Base-by-base conservation (phyloP, 2,797 vertebrate genomes). In the Galagoides demidoff region DNA sequence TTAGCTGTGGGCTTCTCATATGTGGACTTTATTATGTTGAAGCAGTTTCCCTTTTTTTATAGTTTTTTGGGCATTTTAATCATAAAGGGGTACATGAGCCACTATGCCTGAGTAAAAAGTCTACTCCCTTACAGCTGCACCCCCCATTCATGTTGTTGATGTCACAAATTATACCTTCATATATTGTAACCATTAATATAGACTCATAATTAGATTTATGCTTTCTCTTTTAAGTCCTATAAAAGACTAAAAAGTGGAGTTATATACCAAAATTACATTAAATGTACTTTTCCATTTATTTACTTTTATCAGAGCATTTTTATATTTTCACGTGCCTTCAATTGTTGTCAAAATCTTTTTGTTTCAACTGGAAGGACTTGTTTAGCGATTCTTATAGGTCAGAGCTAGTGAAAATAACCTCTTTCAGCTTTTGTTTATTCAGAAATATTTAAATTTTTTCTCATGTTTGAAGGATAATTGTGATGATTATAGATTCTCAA, bases 301-400 rank as follows among this genome's bases (percentile, higher is more conserved):
- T 84, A 66, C n/a, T 8, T 61, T 83, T 63, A 34, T 19, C 37
- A 22, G 34, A 88, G 7, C 63, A 83, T 23, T 29, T 93, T 93
- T 43, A 34, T 74, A 43, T 78, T 84, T 78, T 63, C n/a, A 66
- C 73, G 66, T 95, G 66, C 8, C 85, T 93, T 93, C 59, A 85
- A 16, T 90, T 79, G 49, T 25, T 84, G 55, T 70, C 45, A 74
- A 81, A 37, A 22, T 81, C 52, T 19, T 81, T 71, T 61, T 55
- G 55, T 82, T 71, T 34, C 25, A 66, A 37, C 83, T 31, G 52
- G 20, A 71, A 63, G n/a, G n/a, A 63, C n/a, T 61, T 29, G 14
- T 84, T 76, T 84, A 85, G 34, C 22, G 16, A 57, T 68, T 70
- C 39, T 86, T 92, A 1, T 73, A 59, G 37, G 31, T 66, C 19